Conservation (phyloP, 2,797 vertebrate genomes). For the Odontamblyopus rebecca region DNA sequence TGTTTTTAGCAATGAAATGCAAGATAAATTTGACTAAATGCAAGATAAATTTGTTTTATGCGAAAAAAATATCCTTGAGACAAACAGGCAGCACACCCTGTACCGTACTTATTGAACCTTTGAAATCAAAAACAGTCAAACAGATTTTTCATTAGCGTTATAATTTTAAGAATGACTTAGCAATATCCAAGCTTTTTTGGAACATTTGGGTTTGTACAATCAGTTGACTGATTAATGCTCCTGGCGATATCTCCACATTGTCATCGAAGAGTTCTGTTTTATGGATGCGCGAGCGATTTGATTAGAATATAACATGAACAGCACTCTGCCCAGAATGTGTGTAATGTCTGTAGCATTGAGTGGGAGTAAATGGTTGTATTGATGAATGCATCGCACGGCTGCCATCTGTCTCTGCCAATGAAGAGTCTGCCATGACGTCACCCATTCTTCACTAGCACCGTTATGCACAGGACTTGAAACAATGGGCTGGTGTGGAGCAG, state of each 20-base stretch:
- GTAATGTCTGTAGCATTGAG: constrained; percentile 15
- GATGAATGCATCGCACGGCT: constrained; percentile 54
- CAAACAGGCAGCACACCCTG: no score
- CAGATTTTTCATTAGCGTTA: background rate
- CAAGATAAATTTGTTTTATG: no score
- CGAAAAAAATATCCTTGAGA: no score
- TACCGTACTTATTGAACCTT: no score
- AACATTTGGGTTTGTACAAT: constrained; percentile 22
- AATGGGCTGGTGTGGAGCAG: constrained; percentile 31
- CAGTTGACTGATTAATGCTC: constrained; percentile 57
- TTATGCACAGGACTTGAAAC: constrained; percentile 32
- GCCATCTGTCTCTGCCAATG: constrained; percentile 61
- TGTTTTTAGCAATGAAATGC: no score
- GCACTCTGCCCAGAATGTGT: constrained; percentile 28
- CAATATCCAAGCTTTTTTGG: background rate
- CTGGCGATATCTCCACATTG: constrained; percentile 50
- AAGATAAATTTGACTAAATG: no score
- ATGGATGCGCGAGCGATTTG: constrained; percentile 20
- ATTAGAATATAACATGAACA: constrained; percentile 40
- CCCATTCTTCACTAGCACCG: constrained; percentile 48
- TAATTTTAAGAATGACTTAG: background rate
- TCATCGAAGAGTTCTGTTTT: constrained; percentile 50
- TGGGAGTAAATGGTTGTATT: constrained; percentile 59
- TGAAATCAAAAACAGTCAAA: background rate
- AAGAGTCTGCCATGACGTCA: constrained; percentile 59